Conservation (phyloP, 2,888 invertebrate genomes). For the Empis stercorea region DNA sequence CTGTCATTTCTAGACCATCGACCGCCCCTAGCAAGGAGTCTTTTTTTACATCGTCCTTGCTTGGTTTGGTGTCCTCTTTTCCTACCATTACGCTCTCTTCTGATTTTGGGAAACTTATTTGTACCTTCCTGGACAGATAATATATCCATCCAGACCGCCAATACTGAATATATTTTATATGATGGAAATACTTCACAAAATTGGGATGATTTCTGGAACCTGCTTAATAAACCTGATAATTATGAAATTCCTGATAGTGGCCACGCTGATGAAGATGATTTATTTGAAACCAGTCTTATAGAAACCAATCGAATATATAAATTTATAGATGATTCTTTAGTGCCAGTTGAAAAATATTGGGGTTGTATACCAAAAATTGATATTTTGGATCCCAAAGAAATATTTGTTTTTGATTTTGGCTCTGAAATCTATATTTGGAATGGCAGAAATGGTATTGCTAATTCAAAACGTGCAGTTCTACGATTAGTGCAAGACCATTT, state of each 20-base stretch:
- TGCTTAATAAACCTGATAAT: conserved; percentile 50
- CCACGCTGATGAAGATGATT: conserved; percentile 78
- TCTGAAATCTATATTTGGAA: conserved; percentile 92
- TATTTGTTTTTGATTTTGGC: conserved; percentile 86
- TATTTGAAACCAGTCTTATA: conserved; percentile 72
- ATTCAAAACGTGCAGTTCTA: conserved; percentile 58
- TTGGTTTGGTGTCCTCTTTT: no score
- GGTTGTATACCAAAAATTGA: conserved; percentile 73
- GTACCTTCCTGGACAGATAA: no score
- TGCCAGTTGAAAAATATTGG: conserved; percentile 75
- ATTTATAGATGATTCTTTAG: conserved; percentile 58
- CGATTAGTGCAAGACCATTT: conserved; percentile 65
- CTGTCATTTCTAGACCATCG: no score
- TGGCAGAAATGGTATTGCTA: conserved; percentile 68
- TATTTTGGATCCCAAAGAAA: conserved; percentile 69
- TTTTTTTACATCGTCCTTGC: no score
- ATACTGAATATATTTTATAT: conserved; percentile 26
- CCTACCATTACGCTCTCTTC: no score
- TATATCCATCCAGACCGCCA: no score
- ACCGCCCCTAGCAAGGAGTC: no score
- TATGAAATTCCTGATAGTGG: conserved; percentile 46
- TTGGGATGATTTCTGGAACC: conserved; percentile 54
- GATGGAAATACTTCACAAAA: conserved; percentile 48
- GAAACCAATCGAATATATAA: conserved; percentile 84
- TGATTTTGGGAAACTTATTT: no score